Evolutionary conservation across 2,888 invertebrate genomes (phyloP), one percentile per base, ranked within the genome.

Genomic region (Ormyrus thymus): DNA sequence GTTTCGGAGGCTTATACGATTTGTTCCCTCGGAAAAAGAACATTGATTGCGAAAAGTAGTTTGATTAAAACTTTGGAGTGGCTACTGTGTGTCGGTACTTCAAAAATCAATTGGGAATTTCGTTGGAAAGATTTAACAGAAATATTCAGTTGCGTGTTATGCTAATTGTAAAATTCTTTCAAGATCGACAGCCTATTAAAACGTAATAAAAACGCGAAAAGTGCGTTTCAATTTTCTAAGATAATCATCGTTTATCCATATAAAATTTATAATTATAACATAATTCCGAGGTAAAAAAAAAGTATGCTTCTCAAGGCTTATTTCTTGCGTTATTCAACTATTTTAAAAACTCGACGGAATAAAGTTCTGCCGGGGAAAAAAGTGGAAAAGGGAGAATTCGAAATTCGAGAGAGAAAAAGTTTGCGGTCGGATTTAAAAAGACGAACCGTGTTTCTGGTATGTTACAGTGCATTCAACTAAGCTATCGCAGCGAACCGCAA

Each of bases 1-100:
- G 68, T 45, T 68, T 29, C 55, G 45, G 55, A 68, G 68, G 68
- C 45, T 68, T 68, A 68, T 45, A 68, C 68, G 68, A 68, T 68
- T 68, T 55, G 68, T 68, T 68, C 43, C 43, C 11, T 8, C 55
- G 51, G 55, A 55, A 68, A 53, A 13, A 45, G 45, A 11, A 51
- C 10, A 46, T 46, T 48, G 64, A 64, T 64, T 64, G 11, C 64
- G 48, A 48, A n/a, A 45, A 64, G 64, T 64, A n/a, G 64, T 64
- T 64, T n/a, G 48, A 7, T n/a, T 10, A 6, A 1, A 46, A 46
- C 10, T 64, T n/a, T 64, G 2, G 48, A 64, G 11, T 46, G n/a
- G 48, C 7, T 46, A 3, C 29, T 48, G 46, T n/a, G 11, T 64
- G 46, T 45, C 4, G 7, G 43, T 46, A 7, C 13, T 70, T 46